Evolutionary conservation across 2,113 vertebrate genomes (phyloP).

Genomic region (Atlantisia rogersi): DNA sequence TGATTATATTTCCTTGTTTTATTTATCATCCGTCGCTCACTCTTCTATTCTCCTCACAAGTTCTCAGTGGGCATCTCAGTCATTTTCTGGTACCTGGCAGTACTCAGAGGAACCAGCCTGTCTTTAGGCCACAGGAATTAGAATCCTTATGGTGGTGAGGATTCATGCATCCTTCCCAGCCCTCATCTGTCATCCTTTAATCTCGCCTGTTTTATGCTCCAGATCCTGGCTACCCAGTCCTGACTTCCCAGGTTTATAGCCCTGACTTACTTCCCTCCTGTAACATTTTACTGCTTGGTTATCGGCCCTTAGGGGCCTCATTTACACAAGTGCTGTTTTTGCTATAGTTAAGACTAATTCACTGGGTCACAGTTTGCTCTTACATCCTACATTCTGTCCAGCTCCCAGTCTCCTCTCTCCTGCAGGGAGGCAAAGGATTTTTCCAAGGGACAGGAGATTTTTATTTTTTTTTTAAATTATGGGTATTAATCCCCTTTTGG

Average conservation of each 20-base stretch:
- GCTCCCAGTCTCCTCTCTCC: neutral
- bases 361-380: conserved; percentile 47
- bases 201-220: conserved; percentile 34
- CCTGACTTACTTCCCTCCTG: conserved; percentile 64
- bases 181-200: conserved; percentile 43
- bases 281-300: conserved; percentile 65
- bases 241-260: conserved; percentile 56
- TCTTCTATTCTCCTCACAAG: neutral
- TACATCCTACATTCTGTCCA: neutral
- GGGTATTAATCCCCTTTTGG: neutral
- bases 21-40: conserved; percentile 26
- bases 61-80: neutral
- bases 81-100: neutral
- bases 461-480: neutral
- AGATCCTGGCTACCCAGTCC: conserved; percentile 47
- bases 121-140: neutral
- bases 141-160: neutral
- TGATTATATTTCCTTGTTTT: conserved; percentile 63
- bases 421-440: neutral
- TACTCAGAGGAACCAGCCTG: neutral
- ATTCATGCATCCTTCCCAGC: conserved; percentile 3
- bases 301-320: conserved; percentile 62
- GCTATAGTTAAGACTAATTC: conserved; percentile 69
- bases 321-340: conserved; percentile 68
- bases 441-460: neutral